Evolutionary conservation across 64 coral and sea anemone genomes (phyloP).

Genomic region (Actinia tenebrosa): DNA sequence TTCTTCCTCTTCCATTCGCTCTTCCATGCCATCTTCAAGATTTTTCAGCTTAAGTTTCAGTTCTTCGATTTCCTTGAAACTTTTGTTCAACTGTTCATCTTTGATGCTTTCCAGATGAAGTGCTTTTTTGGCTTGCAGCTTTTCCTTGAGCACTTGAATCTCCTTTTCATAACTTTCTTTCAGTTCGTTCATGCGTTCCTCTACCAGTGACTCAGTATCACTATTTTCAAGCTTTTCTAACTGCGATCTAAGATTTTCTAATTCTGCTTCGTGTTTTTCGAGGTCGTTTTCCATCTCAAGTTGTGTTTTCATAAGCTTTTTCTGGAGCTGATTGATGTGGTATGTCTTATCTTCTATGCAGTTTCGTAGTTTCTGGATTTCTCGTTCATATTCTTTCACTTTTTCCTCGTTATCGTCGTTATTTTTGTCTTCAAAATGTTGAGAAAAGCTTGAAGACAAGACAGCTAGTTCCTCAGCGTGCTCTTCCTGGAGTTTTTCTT

Average conservation of each 20-base stretch:
- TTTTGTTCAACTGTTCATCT: conserved; percentile 37
- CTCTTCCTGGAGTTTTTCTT: conserved; percentile 54
- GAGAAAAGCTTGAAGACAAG: conserved; percentile 67
- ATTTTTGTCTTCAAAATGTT: conserved; percentile 51
- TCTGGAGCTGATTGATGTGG: conserved; percentile 79
- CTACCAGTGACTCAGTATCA: conserved; percentile 42
- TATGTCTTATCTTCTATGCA: conserved; percentile 82
- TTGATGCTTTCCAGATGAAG: conserved; percentile 33
- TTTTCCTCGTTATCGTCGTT: conserved; percentile 32
- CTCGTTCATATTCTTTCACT: conserved; percentile 63
- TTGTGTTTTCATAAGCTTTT: conserved; percentile 78
- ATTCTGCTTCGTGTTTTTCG: conserved; percentile 79
- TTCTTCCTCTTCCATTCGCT: conserved; percentile 66
- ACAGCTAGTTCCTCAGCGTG: conserved; percentile 76
- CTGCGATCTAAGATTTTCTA: conserved; percentile 60
- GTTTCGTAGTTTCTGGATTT: conserved; percentile 64
- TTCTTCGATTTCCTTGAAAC: conserved; percentile 40
- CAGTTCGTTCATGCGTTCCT: conserved; percentile 37
- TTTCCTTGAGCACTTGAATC: conserved; percentile 53
- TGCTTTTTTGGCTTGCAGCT: conserved; percentile 53
- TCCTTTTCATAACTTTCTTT: conserved; percentile 74
- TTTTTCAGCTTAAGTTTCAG: conserved; percentile 44
- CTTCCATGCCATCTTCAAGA: conserved; percentile 47
- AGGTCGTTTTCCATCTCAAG: conserved; percentile 77
- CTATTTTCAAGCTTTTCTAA: conserved; percentile 43